Conservation (phyloP, 2,888 invertebrate genomes). For the Acanthosoma haemorrhoidale region DNA sequence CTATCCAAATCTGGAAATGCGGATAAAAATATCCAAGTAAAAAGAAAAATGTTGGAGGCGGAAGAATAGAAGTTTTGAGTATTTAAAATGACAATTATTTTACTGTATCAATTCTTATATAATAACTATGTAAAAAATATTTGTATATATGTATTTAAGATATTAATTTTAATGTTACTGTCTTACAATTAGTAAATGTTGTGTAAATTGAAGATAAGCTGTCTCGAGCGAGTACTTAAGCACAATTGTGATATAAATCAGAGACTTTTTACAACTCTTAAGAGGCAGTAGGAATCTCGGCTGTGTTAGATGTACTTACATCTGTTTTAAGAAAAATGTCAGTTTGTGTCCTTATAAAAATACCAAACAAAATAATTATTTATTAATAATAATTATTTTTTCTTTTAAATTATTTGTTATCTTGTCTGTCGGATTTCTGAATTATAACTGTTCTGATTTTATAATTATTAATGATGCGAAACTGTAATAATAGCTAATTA, state of each 20-base stretch:
- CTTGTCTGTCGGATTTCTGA: no score
- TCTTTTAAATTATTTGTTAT: no score
- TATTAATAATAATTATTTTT: no score
- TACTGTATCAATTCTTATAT: neutral
- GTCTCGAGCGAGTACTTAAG: no score
- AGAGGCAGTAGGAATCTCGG: neutral
- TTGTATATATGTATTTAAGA: conserved; percentile 5
- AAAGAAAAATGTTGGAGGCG: conserved; percentile 35
- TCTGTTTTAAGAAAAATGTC: neutral
- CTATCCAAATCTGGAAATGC: conserved; percentile 11
- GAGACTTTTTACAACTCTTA: neutral
- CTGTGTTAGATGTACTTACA: neutral
- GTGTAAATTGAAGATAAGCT: neutral
- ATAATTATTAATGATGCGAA: no score
- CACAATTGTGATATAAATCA: neutral
- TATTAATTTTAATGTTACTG: no score
- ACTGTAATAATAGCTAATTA: no score
- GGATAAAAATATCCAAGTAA: conserved; percentile 26
- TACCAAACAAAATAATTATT: no score
- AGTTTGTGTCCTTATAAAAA: no score
- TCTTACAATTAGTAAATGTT: no score
- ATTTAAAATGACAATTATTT: neutral
- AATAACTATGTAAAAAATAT: neutral
- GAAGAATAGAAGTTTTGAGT: conserved; percentile 15
- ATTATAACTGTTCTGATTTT: no score